Evolutionary conservation across 2,113 vertebrate genomes (phyloP), one percentile per base, ranked within the genome.

Genomic region (Cyprinodon variegatus): DNA sequence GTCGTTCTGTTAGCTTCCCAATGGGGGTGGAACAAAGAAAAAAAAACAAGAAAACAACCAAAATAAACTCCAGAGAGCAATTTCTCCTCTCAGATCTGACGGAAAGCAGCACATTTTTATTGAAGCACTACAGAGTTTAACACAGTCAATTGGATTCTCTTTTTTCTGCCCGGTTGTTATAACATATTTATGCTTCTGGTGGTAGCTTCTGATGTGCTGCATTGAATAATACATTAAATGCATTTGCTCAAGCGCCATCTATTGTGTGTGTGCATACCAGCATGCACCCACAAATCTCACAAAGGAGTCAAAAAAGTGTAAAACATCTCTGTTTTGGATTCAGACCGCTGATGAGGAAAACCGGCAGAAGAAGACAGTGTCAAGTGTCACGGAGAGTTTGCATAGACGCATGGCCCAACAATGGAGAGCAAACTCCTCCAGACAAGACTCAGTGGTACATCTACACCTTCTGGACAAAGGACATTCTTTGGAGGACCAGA

Each of bases 181-280:
- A 84, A 87, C 83, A 90, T 90, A 92, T 93, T 91, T 91, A 92
- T 92, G 82, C 70, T 74, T 77, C 76, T 81, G 80, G 84, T 68
- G 87, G 84, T 91, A 70, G 83, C 76, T 79, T 85, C 88, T 76
- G 86, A 89, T 89, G 90, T 69, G 83, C 72, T 83, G 72, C 62
- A 48, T 71, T 94, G 89, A 94, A 94, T 94, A 92, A 93, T 92
- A 93, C 86, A 94, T 94, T 89, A 90, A 92, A 92, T 82, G 86
- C 84, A 86, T 91, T 85, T 87, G 88, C 79, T 91, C 63, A 53
- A 81, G 82, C 78, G 65, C 75, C 45, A 77, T 90, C 81, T 72
- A 53, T 81, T 83, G 86, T 87, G 77, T 57, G 72, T 61, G 67
- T 43, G 72, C 39, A 70, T 29, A 3, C 50, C 50, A 39, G 79